phyloP scores from a whole-genome alignment of 2,797 vertebrate genomes.

The Eutrigla gurnardus region DNA sequence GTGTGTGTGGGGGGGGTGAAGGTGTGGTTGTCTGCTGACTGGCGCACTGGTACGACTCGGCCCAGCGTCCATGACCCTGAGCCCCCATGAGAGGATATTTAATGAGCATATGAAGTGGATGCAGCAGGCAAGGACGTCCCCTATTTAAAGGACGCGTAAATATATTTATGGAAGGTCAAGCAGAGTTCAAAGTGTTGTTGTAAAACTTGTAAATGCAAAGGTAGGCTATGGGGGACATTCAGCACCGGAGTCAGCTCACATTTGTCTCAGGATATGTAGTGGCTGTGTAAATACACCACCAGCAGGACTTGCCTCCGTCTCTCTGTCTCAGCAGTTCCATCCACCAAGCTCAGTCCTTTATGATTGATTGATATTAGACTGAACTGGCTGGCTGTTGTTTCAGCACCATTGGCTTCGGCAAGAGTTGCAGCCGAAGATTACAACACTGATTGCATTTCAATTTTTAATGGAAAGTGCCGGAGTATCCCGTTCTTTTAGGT shows the following conservation, averaged over 20 bases:
- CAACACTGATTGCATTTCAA: constrained; percentile 78
- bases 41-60: constrained; percentile 29
- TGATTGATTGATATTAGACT: constrained; percentile 80
- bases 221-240: constrained; percentile 6
- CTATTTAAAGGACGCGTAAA: constrained; percentile 36
- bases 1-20: not conserved
- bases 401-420: constrained; percentile 70
- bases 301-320: constrained; percentile 30
- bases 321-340: constrained; percentile 59
- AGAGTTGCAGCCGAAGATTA: constrained; percentile 72
- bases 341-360: constrained; percentile 45
- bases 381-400: constrained; percentile 78
- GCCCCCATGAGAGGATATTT: constrained; percentile 49
- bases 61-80: constrained; percentile 36
- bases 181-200: constrained; percentile 31
- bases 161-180: constrained; percentile 44
- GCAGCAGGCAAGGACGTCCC: constrained; percentile 43
- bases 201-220: constrained; percentile 22
- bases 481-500: constrained; percentile 68
- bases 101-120: constrained; percentile 35
- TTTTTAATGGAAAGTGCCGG: constrained; percentile 79
- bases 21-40: constrained; percentile 32
- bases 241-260: constrained; percentile 25
- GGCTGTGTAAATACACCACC: not conserved
- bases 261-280: constrained; percentile 24